A percentile compares a stretch with the other conserved stretches of the same genome.
Conservation (phyloP, 2,888 invertebrate species). For the Taenaris catops region DNA sequence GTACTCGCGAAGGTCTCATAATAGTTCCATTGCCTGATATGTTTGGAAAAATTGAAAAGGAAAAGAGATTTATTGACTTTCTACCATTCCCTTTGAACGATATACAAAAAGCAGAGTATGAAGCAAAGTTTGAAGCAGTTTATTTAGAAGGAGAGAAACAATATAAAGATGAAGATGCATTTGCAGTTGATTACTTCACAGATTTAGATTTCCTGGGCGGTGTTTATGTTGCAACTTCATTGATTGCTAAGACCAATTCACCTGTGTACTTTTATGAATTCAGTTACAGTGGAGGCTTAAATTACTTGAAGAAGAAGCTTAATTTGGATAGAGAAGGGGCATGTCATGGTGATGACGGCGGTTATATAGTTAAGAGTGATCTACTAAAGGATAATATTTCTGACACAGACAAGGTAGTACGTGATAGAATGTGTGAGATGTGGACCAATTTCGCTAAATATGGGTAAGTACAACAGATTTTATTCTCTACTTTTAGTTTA, state of each 20-base stretch:
- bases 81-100: constrained; percentile 48
- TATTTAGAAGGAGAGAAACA: constrained; percentile 62
- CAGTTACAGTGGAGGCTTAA: constrained; percentile 75
- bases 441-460: constrained; percentile 83
- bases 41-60: constrained; percentile 48
- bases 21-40: constrained; percentile 43
- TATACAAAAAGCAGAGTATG: constrained; percentile 36
- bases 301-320: constrained; percentile 64
- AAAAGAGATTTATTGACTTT: constrained; percentile 44
- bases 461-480: constrained; percentile 62
- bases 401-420: constrained; percentile 48
- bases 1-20: constrained; percentile 64
- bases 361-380: constrained; percentile 71
- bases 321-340: constrained; percentile 69
- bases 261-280: constrained; percentile 80
- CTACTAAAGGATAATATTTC: constrained; percentile 36
- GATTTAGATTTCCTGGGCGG: constrained; percentile 70
- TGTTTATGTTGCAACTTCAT: constrained; percentile 43
- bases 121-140: constrained; percentile 45
- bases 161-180: constrained; percentile 48
- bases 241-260: constrained; percentile 49
- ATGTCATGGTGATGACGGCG: constrained; percentile 81
- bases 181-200: constrained; percentile 63
- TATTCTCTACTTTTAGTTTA: too few relatives aligned
- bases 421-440: constrained; percentile 66